Conservation (phyloP, 2,888 invertebrate genomes). For the Lacanobia oleracea region DNA sequence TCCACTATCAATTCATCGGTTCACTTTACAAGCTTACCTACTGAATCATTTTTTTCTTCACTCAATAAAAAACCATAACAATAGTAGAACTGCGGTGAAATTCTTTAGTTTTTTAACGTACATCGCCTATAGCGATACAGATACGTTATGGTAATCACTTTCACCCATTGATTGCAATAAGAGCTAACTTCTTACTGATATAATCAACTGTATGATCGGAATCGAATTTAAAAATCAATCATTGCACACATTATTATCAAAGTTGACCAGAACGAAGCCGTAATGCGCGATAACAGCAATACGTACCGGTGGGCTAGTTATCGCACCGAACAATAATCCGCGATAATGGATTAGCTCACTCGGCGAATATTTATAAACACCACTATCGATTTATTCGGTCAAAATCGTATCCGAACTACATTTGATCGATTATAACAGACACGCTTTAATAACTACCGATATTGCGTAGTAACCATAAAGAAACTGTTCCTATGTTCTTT, state of each 20-base stretch:
- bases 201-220: constrained; percentile 65
- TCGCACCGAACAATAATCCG: constrained; percentile 87
- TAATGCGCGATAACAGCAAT: constrained; percentile 71
- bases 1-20: constrained; percentile 55
- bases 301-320: constrained; percentile 81
- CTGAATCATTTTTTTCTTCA: constrained; percentile 55
- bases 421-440: constrained; percentile 75
- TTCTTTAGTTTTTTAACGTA: constrained; percentile 61
- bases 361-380: constrained; percentile 87
- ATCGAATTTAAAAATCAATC: constrained; percentile 74
- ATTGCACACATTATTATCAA: constrained; percentile 70
- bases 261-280: constrained; percentile 61
- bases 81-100: constrained; percentile 61
- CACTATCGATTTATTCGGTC: constrained; percentile 81
- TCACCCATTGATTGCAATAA: constrained; percentile 62
- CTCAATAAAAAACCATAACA: constrained; percentile 60
- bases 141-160: constrained; percentile 66
- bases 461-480: constrained; percentile 57
- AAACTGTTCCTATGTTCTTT: constrained; percentile 42
- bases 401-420: constrained; percentile 76
- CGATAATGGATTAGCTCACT: constrained; percentile 88
- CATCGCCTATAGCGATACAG: constrained; percentile 52
- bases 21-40: constrained; percentile 55
- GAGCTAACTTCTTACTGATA: constrained; percentile 56
- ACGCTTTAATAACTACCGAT: constrained; percentile 68